phyloP scores from a whole-genome alignment of 2,113 vertebrate genomes.

The Struthidea cinerea region DNA sequence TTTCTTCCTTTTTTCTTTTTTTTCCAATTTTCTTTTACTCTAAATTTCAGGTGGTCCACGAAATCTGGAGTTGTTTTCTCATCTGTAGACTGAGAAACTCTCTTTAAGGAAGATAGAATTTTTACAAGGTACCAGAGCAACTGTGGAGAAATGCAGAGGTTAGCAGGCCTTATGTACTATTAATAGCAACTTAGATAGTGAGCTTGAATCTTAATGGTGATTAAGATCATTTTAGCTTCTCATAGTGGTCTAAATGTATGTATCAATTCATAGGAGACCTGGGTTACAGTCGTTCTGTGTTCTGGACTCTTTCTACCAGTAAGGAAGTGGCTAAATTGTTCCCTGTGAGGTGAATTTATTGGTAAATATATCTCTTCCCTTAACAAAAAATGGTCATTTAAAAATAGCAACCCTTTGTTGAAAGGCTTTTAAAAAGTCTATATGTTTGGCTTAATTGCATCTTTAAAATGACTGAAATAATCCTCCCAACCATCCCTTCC shows the following conservation, averaged over 20 bases:
- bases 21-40: not conserved
- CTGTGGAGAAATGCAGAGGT: not conserved
- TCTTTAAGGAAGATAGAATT: not conserved
- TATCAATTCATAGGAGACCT: not conserved
- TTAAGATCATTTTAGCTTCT: not conserved
- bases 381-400: not conserved
- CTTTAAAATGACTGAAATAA: not conserved
- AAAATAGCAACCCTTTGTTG: not conserved
- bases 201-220: not conserved
- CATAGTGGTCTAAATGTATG: not conserved
- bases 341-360: not conserved
- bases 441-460: not conserved
- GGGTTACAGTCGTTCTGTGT: rapidly evolving
- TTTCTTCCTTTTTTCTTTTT: not conserved
- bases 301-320: not conserved
- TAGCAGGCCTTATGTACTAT: not conserved
- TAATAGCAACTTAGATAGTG: not conserved
- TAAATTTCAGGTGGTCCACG: not conserved
- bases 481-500: not conserved
- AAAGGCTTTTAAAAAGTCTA: not conserved
- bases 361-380: not conserved
- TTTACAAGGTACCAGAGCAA: not conserved
- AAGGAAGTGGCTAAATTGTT: not conserved
- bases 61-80: not conserved
- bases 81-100: not conserved